Evolutionary conservation across 2,888 invertebrate genomes (phyloP).

Genomic region (Acleris laterana): DNA sequence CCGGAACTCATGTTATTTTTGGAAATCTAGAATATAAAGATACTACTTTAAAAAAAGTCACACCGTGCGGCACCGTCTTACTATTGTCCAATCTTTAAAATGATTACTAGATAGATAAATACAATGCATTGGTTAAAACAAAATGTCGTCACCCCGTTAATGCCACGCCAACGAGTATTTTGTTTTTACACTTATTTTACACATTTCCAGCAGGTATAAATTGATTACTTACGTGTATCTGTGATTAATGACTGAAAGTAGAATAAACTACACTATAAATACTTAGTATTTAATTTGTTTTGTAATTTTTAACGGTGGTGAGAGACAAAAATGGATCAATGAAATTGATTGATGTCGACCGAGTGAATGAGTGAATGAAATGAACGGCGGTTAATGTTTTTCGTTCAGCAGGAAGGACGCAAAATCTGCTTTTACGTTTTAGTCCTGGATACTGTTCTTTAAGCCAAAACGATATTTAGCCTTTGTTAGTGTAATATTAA

Average conservation of each 20-base stretch:
- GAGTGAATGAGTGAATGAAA: constrained; percentile 51
- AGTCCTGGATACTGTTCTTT: too few relatives aligned
- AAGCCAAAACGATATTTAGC: too few relatives aligned
- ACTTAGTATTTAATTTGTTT: constrained; percentile 34
- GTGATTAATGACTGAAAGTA: constrained; percentile 53
- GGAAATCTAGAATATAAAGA: constrained; percentile 45
- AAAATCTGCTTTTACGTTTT: constrained; percentile 1
- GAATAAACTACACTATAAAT: constrained; percentile 32
- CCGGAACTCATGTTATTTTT: constrained; percentile 70
- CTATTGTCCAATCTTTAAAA: constrained; percentile 34
- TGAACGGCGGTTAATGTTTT: constrained; percentile 30
- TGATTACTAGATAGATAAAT: constrained; percentile 66
- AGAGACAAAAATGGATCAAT: constrained; percentile 64
- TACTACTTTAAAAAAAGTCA: constrained; percentile 20
- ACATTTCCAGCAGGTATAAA: constrained; percentile 38
- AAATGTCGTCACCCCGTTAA: constrained; percentile 77
- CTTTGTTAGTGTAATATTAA: too few relatives aligned
- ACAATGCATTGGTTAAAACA: constrained; percentile 73
- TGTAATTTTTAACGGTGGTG: constrained; percentile 41
- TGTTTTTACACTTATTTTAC: constrained; percentile 24
- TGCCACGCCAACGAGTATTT: constrained; percentile 67
- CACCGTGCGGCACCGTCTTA: constrained; percentile 29
- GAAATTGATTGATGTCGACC: constrained; percentile 59
- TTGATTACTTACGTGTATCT: constrained; percentile 65
- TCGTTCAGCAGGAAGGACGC: constrained; percentile 34